Conservation (phyloP, 2,888 invertebrate species). For the Ctena decussata region DNA sequence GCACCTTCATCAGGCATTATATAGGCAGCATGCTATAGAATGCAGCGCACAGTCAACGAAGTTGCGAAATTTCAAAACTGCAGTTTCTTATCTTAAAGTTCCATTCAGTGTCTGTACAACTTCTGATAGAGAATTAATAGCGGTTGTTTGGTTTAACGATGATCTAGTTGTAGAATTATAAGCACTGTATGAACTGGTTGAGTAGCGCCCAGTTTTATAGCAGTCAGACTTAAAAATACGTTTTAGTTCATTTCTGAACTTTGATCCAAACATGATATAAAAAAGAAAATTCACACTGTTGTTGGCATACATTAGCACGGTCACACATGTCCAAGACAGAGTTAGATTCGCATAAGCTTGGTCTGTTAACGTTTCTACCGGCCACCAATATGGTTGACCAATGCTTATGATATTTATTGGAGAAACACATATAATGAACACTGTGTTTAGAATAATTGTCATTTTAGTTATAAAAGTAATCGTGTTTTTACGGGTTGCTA, state of each 20-base stretch:
- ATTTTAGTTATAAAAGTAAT: neutral
- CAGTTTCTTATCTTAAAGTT: no score
- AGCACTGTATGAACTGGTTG: neutral
- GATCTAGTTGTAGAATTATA: neutral
- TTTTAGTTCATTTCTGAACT: slow-evolving; percentile 6
- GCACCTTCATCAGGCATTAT: no score
- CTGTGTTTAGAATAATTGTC: neutral
- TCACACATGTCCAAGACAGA: neutral
- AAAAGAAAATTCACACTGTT: slow-evolving; percentile 15
- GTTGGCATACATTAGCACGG: slow-evolving; percentile 20
- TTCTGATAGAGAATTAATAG: neutral
- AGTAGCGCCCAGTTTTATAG: neutral
- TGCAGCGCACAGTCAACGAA: no score
- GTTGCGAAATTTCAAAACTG: no score
- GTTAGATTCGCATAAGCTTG: neutral
- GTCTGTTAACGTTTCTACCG: neutral
- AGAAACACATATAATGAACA: slow-evolving; percentile 8
- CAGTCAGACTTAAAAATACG: neutral
- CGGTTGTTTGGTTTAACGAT: neutral
- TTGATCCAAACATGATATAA: slow-evolving; percentile 7
- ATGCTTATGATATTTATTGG: slow-evolving; percentile 10
- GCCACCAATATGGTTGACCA: slow-evolving; percentile 23
- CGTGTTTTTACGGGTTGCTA: neutral
- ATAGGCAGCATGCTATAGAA: no score
- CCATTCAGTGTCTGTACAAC: neutral